Base-by-base conservation (phyloP, 2,797 vertebrate genomes). In the Fistularia commersonii region DNA sequence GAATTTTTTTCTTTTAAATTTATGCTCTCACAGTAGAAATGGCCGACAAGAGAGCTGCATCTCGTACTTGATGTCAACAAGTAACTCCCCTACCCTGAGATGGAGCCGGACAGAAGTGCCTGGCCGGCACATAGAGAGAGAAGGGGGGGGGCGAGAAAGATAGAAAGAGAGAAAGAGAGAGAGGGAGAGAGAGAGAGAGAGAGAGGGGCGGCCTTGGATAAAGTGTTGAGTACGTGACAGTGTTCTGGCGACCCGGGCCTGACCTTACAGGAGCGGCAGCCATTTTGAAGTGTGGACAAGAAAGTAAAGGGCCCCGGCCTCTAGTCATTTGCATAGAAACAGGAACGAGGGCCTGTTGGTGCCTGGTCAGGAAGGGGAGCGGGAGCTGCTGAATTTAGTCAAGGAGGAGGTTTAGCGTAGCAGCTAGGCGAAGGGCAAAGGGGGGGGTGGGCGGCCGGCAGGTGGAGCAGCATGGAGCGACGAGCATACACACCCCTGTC, bases 261-360 rank as follows among this genome's bases (percentile, higher is more conserved):
- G 60, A 73, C 71, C 69, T 60, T 52, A 68, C 48, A 54, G 65
- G 66, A 69, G 67, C 38, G 36, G 66, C 31, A 33, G 73, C 76
- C 67, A 36, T 67, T 75, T 54, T 68, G 69, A 74, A 74, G 70
- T 76, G 74, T 74, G 61, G 63, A 75, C 62, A 71, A 64, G 43
- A n/a, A n/a, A 70, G 78, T 79, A 67, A 79, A 74, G 70, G 73
- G 66, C 76, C 83, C 67, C 67, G 64, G 73, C 76, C 82, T 80
- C 76, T 76, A 74, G 75, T 84, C 78, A 88, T 84, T 90, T 91
- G 91, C 91, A 92, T 91, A 92, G 91, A 89, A 88, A 89, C 82
- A 83, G 87, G 87, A 79, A 77, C 51, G 61, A 79, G 84, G 72
- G 82, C 77, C 72, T 66, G 80, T 82, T 72, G 73, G 69, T 78